These are phyloP conservation scores for Sceliomorpha sp. DNA, from an alignment of 2,888 invertebrate genomes.

Conservation along the genomic window DNA sequence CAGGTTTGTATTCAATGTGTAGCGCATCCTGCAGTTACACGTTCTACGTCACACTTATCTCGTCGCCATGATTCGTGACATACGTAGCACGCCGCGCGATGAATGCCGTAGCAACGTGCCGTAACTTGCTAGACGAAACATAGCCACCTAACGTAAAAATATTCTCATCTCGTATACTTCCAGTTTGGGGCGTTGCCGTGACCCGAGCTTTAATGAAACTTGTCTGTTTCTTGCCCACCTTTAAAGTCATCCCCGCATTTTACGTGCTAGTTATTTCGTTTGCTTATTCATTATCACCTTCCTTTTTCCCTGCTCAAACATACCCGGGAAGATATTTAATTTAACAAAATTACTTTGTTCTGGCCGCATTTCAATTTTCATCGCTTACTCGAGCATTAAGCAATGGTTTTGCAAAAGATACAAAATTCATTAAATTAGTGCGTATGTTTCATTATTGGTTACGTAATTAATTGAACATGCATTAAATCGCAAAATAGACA, in stretches of 20 bases:
- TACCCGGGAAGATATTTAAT: background rate
- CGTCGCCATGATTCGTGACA: slow-evolving; percentile 47
- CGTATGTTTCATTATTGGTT: no score
- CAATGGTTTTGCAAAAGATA: no score
- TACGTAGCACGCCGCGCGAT: slow-evolving; percentile 40
- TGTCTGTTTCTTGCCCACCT: slow-evolving; percentile 15
- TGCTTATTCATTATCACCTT: slow-evolving; percentile 21
- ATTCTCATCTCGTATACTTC: slow-evolving; percentile 27
- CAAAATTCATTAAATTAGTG: no score
- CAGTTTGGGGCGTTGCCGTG: slow-evolving; percentile 17
- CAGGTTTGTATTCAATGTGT: slow-evolving; percentile 51
- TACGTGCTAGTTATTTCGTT: background rate
- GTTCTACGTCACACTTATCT: slow-evolving; percentile 54
- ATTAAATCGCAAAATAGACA: no score
- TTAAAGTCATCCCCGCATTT: slow-evolving; percentile 24
- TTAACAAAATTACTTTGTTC: no score
- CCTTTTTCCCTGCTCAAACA: background rate
- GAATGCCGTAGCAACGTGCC: slow-evolving; percentile 27
- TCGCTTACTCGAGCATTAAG: no score
- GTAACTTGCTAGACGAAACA: slow-evolving; percentile 48
- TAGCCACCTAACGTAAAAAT: slow-evolving; percentile 39
- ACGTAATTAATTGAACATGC: no score
- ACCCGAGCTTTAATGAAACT: slow-evolving; percentile 43
- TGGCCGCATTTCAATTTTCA: no score
- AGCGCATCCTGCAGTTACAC: slow-evolving; percentile 41